Evolutionary conservation across 2,113 vertebrate species (phyloP).

Genomic region (Psephotus haematonotus): DNA sequence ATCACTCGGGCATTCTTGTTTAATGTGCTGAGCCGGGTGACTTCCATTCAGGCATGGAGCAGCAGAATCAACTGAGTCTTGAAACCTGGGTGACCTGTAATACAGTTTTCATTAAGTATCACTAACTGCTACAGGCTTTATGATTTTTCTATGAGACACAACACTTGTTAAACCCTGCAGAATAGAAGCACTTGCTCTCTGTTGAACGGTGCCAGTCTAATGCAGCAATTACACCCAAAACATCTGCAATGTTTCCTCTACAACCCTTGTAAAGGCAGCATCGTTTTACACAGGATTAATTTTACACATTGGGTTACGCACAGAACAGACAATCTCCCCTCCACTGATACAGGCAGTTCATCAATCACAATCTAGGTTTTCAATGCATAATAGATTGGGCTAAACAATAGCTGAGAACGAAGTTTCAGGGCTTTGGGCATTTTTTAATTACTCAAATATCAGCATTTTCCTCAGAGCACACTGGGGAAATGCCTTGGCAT

Average conservation of each 20-base stretch:
- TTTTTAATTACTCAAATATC: slow-evolving; percentile 28
- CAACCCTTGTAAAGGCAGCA: slow-evolving; percentile 20
- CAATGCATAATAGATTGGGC: slow-evolving; percentile 25
- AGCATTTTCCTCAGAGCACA: not conserved
- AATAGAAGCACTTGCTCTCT: not conserved
- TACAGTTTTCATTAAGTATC: slow-evolving; percentile 57
- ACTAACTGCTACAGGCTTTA: not conserved
- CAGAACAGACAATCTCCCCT: not conserved
- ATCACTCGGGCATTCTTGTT: slow-evolving; percentile 85
- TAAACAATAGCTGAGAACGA: slow-evolving; percentile 56
- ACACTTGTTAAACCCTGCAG: not conserved
- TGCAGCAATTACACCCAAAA: not conserved
- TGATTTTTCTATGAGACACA: slow-evolving; percentile 5
- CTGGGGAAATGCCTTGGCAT: slow-evolving; percentile 11
- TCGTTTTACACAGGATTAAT: not conserved
- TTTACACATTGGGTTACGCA: slow-evolving; percentile 1
- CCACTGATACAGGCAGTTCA: not conserved
- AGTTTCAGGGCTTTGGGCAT: slow-evolving; percentile 26
- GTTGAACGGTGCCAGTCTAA: not conserved
- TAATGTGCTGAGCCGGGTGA: slow-evolving; percentile 82
- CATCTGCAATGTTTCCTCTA: not conserved
- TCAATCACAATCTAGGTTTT: slow-evolving; percentile 37
- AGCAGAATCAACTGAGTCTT: slow-evolving; percentile 72
- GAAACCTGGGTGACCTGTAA: slow-evolving; percentile 80
- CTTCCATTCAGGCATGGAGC: slow-evolving; percentile 72